These are phyloP conservation scores for Crenuchus spilurus DNA, from an alignment of 2,797 vertebrate species.

Conservation along the genomic window DNA sequence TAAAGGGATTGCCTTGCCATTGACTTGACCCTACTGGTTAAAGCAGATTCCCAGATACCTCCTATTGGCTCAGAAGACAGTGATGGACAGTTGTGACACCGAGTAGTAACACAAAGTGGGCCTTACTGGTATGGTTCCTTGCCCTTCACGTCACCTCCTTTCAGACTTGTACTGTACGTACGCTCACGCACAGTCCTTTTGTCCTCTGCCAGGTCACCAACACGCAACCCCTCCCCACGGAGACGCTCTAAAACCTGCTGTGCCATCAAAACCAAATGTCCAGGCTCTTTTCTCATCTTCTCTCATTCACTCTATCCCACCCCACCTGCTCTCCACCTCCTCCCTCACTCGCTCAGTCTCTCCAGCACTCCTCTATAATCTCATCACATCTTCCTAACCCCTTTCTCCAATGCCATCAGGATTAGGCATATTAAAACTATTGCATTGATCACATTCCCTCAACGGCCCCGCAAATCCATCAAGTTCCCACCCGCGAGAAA, in stretches of 20 bases:
- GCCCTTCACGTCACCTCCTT: constrained; percentile 36
- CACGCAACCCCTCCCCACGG: constrained; percentile 65
- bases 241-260: constrained; percentile 77
- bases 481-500: constrained; percentile 28
- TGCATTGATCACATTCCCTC: constrained; percentile 67
- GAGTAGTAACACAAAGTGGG: constrained; percentile 60
- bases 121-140: constrained; percentile 57
- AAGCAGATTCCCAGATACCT: constrained; percentile 52
- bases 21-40: constrained; percentile 69
- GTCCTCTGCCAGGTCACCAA: constrained; percentile 74
- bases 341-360: constrained; percentile 36
- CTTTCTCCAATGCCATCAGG: constrained; percentile 60
- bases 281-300: constrained; percentile 28
- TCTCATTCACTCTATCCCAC: constrained; percentile 48
- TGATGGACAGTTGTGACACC: constrained; percentile 73
- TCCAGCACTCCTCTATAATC: constrained; percentile 70
- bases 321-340: constrained; percentile 25
- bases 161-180: constrained; percentile 58
- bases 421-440: constrained; percentile 74
- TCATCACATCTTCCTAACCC: constrained; percentile 71
- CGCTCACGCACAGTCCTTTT: constrained; percentile 68
- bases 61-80: constrained; percentile 59
- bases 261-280: constrained; percentile 77
- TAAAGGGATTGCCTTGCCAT: constrained; percentile 59
- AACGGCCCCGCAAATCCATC: constrained; percentile 63